These are phyloP conservation scores for Hemistola chrysoprasaria DNA, from an alignment of 2,888 invertebrate genomes.

Conservation along the genomic window DNA sequence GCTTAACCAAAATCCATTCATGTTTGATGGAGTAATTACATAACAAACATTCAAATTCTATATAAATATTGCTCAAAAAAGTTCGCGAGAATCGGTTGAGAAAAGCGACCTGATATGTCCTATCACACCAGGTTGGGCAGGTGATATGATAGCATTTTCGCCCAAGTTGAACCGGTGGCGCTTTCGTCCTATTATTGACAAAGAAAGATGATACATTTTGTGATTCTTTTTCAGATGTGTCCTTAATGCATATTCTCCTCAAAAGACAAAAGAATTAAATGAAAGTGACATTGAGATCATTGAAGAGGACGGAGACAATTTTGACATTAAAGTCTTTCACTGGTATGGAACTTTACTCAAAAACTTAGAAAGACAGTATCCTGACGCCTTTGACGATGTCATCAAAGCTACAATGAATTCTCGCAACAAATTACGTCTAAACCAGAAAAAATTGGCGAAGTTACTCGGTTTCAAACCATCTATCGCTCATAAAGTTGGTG, in stretches of 20 bases:
- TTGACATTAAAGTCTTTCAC: constrained; percentile 54
- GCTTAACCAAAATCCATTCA: too few species aligned
- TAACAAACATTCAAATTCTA: too few species aligned
- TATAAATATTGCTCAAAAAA: too few species aligned
- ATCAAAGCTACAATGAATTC: constrained; percentile 81
- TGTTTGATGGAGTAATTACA: too few species aligned
- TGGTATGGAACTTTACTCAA: constrained; percentile 83
- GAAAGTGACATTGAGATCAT: constrained; percentile 74
- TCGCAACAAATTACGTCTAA: constrained; percentile 48
- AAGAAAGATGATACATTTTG: constrained; percentile 3
- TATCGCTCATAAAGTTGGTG: constrained; percentile 74
- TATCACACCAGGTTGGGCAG: too few species aligned
- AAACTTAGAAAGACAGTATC: constrained; percentile 86
- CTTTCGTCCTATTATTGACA: too few species aligned
- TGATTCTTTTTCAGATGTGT: constrained; percentile 64
- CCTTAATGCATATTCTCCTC: constrained; percentile 55
- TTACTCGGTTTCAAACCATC: constrained; percentile 80
- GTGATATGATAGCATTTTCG: too few species aligned
- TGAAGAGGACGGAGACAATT: constrained; percentile 51
- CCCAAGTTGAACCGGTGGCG: too few species aligned
- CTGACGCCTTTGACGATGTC: constrained; percentile 86
- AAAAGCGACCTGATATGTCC: too few species aligned
- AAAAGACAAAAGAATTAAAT: constrained; percentile 28
- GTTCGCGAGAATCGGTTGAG: too few species aligned
- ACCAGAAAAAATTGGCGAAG: constrained; percentile 61